A percentile compares a stretch with the other conserved stretches of the same genome.
Conservation (phyloP, 2,888 invertebrate genomes). For the Hirtodrosophila duncani region DNA sequence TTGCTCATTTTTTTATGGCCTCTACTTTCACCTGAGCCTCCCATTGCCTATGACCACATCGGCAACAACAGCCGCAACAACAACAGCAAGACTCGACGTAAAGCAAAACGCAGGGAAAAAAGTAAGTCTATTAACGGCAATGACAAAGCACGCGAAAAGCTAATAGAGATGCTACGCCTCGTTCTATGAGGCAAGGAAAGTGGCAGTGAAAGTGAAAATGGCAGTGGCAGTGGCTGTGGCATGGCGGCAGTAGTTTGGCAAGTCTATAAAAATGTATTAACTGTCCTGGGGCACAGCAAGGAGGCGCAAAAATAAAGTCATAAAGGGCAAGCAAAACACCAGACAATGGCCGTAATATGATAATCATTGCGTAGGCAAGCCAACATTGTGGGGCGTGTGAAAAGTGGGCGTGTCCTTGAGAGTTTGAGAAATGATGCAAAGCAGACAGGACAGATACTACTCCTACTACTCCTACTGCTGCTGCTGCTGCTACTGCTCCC, state of each 20-base stretch:
- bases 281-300: constrained; percentile 42
- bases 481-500: not conserved
- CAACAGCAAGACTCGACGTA: too few species aligned
- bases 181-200: not conserved
- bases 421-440: constrained; percentile 39
- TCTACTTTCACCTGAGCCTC: constrained; percentile 47
- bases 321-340: constrained; percentile 38
- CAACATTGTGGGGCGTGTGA: constrained; percentile 42
- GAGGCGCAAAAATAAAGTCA: constrained; percentile 70
- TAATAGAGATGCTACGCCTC: constrained; percentile 63
- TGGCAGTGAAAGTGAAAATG: not conserved
- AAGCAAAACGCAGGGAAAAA: constrained; percentile 33
- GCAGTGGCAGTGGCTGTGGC: not conserved
- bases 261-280: constrained; percentile 69
- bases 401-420: constrained; percentile 36
- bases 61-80: constrained; percentile 16
- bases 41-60: constrained; percentile 8
- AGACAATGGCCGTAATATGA: constrained; percentile 66
- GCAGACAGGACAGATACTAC: constrained; percentile 16
- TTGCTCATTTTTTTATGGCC: constrained; percentile 47
- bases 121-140: constrained; percentile 71
- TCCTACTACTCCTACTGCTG: too few species aligned
- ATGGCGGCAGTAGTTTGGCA: constrained; percentile 64
- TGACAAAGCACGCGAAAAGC: constrained; percentile 73
- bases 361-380: constrained; percentile 59